phyloP scores from a whole-genome alignment of 2,888 invertebrate genomes.

The Ennomos quercinarius region DNA sequence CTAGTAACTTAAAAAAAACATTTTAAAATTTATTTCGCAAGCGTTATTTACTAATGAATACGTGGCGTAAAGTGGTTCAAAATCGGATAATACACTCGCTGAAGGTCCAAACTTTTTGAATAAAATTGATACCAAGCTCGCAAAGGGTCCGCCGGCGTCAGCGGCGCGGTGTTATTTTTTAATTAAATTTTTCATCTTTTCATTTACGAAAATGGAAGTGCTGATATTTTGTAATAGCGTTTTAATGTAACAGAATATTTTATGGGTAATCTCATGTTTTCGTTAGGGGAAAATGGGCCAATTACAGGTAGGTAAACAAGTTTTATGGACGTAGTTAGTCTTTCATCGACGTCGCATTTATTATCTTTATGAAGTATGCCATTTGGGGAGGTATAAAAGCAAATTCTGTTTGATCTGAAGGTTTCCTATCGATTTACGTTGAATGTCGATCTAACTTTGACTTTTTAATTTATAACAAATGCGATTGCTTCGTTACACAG shows the following conservation, averaged over 20 bases:
- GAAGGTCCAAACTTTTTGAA: slow-evolving; percentile 53
- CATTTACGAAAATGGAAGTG: slow-evolving; percentile 47
- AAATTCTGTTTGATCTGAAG: neutral
- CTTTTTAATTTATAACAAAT: too few species aligned
- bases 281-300: slow-evolving; percentile 32
- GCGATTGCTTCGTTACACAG: too few species aligned
- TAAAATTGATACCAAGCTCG: slow-evolving; percentile 55
- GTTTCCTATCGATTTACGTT: neutral
- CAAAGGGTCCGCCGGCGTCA: slow-evolving; percentile 9
- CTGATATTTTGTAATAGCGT: slow-evolving; percentile 53
- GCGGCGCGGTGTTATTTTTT: slow-evolving; percentile 54
- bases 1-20: too few species aligned
- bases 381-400: slow-evolving; percentile 20
- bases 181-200: slow-evolving; percentile 60
- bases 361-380: slow-evolving; percentile 29
- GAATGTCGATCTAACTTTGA: neutral
- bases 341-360: slow-evolving; percentile 20
- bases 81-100: slow-evolving; percentile 53
- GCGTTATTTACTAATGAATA: too few species aligned
- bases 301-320: slow-evolving; percentile 33
- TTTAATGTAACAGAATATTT: slow-evolving; percentile 47
- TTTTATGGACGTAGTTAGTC: slow-evolving; percentile 25
- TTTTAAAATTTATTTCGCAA: slow-evolving; percentile 49
- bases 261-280: slow-evolving; percentile 37
- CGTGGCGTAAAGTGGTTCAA: slow-evolving; percentile 47